Evolutionary conservation across 2,888 invertebrate species (phyloP), one percentile per base, ranked within the genome.

Genomic region (Graphium colonna): DNA sequence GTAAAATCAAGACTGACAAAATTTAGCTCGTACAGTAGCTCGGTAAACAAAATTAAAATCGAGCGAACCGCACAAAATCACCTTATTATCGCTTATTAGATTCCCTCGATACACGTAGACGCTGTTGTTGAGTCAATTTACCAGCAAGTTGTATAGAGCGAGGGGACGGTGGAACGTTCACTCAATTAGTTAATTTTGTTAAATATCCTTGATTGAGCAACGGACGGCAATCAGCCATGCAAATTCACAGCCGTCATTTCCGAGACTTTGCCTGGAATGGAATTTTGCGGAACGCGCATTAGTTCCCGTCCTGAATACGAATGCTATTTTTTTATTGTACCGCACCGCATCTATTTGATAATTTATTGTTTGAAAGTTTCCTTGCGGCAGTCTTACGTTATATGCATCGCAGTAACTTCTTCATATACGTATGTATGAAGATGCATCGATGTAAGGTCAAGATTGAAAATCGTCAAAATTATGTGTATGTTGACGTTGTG

Each of bases 121-220:
- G 36, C 73, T 77, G 78, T 81, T 77, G 77, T 79, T 71, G 70
- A 75, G 68, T 72, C 70, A 77, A 79, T 79, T 79, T 77, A 72
- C 55, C 73, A 66, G 67, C 65, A 71, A 73, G 68, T 70, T 68
- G 43, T 38, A 64, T 59, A 55, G 54, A 54, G 58, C 57, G 38
- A 61, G 64, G 63, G 62, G 60, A 60, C 60, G 60, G 69, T 70
- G 74, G 76, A 78, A 73, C 80, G 80, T 79, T 82, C 84, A 85
- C 83, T 86, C 87, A 86, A 88, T 88, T 87, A 88, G 84, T 82
- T 87, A 86, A 88, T 89, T 87, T 82, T 77, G 88, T 87, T 89
- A 88, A 89, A 86, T 83, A 86, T 81, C 86, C 88, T 84, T 87
- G 88, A 89, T 89, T 89, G 88, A 85, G 81, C 86, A 84, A 69